Evolutionary conservation across 2,888 invertebrate genomes (phyloP), one percentile per base, ranked within the genome.

Genomic region (Tupiocoris notatus): DNA sequence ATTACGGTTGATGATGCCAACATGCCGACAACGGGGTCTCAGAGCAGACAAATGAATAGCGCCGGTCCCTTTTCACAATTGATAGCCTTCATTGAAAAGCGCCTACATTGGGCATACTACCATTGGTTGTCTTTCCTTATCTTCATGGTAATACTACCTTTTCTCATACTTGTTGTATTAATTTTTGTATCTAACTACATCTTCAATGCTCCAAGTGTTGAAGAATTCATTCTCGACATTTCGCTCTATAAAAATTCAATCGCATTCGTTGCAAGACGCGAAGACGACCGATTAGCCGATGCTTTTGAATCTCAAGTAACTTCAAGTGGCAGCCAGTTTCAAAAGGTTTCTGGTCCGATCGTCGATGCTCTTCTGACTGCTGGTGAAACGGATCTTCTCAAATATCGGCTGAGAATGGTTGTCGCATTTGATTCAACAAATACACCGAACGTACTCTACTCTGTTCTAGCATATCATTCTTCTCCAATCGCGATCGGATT

Each of bases 401-500:
- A 12, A 39, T 39, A 39, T 12, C 3, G 39, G 39, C 12, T 12
- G 12, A 12, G 12, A 39, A 39, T 39, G 6, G 39, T 39, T 39
- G 3, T 39, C 12, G 39, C 6, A 39, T 39, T 39, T 7, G 39
- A 39, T 3, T 39, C 39, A 3, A 12, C 6, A 39, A 39, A 39
- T 3, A 12, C 39, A 39, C 6, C 39, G 3, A 39, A 39, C 12
- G 6, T 39, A 12, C 12, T 39, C 6, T 39, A 39, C 39, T 39
- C 39, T 12, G 12, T 12, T 39, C 12, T 39, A 39, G 39, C 39
- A 7, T 39, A 39, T 12, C 39, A 39, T 83, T 85, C 88, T 63
- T 84, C 87, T 7, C 88, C 89, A 0, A 84, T 87, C 1, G 86
- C 86, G 0, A 79, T 88, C 18, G 87, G 87, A 83, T 77, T 87